Conservation (phyloP, 2,888 invertebrate species). For the Spodoptera picta region DNA sequence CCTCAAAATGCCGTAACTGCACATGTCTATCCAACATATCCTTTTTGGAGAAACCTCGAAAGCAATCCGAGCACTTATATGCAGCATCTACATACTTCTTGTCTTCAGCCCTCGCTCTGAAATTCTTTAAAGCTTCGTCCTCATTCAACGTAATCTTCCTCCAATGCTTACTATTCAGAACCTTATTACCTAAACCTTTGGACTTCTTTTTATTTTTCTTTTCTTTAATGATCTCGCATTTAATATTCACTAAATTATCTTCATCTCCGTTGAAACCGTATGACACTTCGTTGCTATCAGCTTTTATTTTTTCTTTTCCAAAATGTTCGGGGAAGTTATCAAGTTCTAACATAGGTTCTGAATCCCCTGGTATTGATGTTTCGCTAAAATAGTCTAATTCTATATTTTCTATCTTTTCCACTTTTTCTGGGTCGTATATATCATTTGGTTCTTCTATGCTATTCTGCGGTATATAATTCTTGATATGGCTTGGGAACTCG, state of each 20-base stretch:
- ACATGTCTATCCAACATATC: slow-evolving; percentile 76
- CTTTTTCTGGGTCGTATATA: slow-evolving; percentile 40
- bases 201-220: slow-evolving; percentile 25
- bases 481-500: slow-evolving; percentile 53
- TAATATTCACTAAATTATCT: slow-evolving; percentile 47
- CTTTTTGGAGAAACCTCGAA: slow-evolving; percentile 78
- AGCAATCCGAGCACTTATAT: slow-evolving; percentile 77
- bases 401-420: slow-evolving; percentile 36
- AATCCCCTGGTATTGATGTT: slow-evolving; percentile 24
- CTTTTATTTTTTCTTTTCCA: slow-evolving; percentile 34
- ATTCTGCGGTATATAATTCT: slow-evolving; percentile 57
- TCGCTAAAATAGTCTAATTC: slow-evolving; percentile 43
- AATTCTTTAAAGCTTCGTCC: slow-evolving; percentile 76
- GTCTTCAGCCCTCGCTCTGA: slow-evolving; percentile 66
- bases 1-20: slow-evolving; percentile 74
- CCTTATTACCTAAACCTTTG: slow-evolving; percentile 21
- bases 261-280: slow-evolving; percentile 51
- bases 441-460: slow-evolving; percentile 28
- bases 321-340: slow-evolving; percentile 9
- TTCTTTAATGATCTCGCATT: slow-evolving; percentile 51
- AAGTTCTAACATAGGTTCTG: slow-evolving; percentile 18
- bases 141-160: slow-evolving; percentile 71
- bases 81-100: slow-evolving; percentile 69
- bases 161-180: slow-evolving; percentile 67
- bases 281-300: slow-evolving; percentile 23